phyloP scores from a whole-genome alignment of 1,140 invertebrate species.

The Helicorthomorpha holstii region DNA sequence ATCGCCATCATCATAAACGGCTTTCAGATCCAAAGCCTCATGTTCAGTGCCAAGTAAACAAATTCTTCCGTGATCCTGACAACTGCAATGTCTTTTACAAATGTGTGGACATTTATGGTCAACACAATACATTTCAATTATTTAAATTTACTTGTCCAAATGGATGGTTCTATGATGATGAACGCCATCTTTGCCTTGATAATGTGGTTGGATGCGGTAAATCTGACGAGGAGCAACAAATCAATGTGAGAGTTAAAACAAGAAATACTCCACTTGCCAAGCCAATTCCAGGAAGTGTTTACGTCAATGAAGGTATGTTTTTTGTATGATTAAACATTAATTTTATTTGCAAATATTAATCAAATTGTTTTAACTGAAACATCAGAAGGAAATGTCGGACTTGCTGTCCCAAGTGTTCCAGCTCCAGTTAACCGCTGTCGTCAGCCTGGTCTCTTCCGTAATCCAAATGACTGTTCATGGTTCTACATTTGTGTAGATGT shows the following conservation, averaged over 20 bases:
- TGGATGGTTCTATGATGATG: background rate
- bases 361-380: background rate
- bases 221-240: background rate
- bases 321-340: background rate
- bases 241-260: background rate
- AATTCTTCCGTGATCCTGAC: background rate
- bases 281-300: background rate
- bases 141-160: background rate
- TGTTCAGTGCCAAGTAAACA: background rate
- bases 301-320: background rate
- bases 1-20: no score
- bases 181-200: background rate
- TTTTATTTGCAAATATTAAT: background rate
- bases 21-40: no score
- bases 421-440: background rate
- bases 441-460: background rate
- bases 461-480: background rate
- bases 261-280: background rate
- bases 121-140: background rate
- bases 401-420: background rate
- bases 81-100: background rate
- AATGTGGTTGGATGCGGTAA: background rate
- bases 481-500: conserved; percentile 3
- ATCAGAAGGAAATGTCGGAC: background rate
- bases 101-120: background rate